A percentile compares a stretch with the other conserved stretches of the same genome.
Evolutionary conservation across 2,113 vertebrate genomes (phyloP).

Genomic region (Lophotis ruficrista): DNA sequence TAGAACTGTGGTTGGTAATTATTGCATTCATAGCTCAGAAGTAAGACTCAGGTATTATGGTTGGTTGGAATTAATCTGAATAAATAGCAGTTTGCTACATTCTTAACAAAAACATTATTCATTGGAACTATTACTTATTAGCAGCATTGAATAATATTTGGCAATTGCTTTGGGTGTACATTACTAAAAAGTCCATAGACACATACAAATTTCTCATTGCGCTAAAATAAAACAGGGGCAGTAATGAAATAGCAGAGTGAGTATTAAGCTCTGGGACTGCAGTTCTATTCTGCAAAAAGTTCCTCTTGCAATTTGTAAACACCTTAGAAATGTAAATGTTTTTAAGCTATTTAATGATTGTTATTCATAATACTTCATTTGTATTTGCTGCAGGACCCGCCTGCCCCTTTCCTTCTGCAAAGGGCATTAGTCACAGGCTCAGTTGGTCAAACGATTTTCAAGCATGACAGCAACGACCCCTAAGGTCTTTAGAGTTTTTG

Average conservation of each 20-base stretch:
- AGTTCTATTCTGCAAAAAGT: conserved; percentile 47
- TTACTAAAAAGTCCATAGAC: conserved; percentile 42
- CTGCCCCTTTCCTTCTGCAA: neutral
- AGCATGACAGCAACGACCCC: neutral
- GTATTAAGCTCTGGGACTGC: conserved; percentile 60
- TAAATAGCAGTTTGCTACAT: conserved; percentile 65
- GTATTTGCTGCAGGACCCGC: neutral
- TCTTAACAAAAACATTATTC: conserved; percentile 71
- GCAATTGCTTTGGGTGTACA: conserved; percentile 51
- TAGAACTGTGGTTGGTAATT: conserved; percentile 57
- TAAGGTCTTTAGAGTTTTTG: neutral
- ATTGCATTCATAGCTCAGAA: conserved; percentile 57
- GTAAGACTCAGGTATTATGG: conserved; percentile 56
- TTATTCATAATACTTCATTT: neutral
- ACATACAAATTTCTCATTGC: conserved; percentile 29
- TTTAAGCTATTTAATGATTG: conserved; percentile 13
- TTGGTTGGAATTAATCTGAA: conserved; percentile 63
- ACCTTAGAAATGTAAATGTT: conserved; percentile 7
- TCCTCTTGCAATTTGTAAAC: conserved; percentile 53
- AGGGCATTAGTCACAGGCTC: neutral
- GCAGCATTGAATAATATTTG: conserved; percentile 60
- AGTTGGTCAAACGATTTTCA: conserved; percentile 1
- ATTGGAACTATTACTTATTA: conserved; percentile 57
- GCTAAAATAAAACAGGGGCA: conserved; percentile 55
- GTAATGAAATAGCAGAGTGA: conserved; percentile 49